These are phyloP conservation scores for Listronotus oregonensis DNA, from an alignment of 1,140 invertebrate genomes.

Conservation along the genomic window DNA sequence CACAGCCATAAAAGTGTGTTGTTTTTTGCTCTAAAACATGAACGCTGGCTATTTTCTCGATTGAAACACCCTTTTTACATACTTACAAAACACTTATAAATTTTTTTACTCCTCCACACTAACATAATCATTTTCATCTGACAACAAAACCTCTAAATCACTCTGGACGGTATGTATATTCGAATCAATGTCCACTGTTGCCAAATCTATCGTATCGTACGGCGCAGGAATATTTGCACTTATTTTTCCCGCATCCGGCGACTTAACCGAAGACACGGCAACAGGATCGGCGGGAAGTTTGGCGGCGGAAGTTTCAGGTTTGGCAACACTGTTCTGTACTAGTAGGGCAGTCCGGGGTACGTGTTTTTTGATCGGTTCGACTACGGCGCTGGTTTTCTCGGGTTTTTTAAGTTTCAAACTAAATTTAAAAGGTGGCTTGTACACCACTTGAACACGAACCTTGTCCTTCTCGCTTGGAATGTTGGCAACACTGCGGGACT, in stretches of 20 bases:
- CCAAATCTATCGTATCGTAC: slow-evolving; percentile 32
- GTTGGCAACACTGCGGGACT: slow-evolving; percentile 55
- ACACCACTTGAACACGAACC: slow-evolving; percentile 79
- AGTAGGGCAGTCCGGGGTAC: slow-evolving; percentile 59
- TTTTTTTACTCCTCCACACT: slow-evolving; percentile 17
- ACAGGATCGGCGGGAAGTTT: slow-evolving; percentile 22
- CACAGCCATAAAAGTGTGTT: slow-evolving; percentile 16
- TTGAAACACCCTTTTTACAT: no score
- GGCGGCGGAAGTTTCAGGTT: slow-evolving; percentile 45
- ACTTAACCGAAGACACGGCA: neutral
- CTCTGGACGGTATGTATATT: slow-evolving; percentile 67
- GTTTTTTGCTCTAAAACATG: neutral
- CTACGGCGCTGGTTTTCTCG: slow-evolving; percentile 61
- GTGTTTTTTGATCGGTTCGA: slow-evolving; percentile 45
- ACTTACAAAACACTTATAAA: neutral
- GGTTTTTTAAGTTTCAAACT: slow-evolving; percentile 78
- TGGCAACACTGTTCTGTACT: slow-evolving; percentile 53
- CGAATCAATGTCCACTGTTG: slow-evolving; percentile 56
- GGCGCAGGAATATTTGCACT: slow-evolving; percentile 4
- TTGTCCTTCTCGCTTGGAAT: slow-evolving; percentile 65
- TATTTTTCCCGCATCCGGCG: neutral
- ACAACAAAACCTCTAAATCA: slow-evolving; percentile 66
- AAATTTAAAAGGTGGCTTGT: slow-evolving; percentile 84
- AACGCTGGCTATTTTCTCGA: neutral
- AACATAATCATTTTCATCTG: slow-evolving; percentile 53